Evolutionary conservation across 2,797 vertebrate genomes (phyloP).

Genomic region (Xiphorhynchus erythropygius): DNA sequence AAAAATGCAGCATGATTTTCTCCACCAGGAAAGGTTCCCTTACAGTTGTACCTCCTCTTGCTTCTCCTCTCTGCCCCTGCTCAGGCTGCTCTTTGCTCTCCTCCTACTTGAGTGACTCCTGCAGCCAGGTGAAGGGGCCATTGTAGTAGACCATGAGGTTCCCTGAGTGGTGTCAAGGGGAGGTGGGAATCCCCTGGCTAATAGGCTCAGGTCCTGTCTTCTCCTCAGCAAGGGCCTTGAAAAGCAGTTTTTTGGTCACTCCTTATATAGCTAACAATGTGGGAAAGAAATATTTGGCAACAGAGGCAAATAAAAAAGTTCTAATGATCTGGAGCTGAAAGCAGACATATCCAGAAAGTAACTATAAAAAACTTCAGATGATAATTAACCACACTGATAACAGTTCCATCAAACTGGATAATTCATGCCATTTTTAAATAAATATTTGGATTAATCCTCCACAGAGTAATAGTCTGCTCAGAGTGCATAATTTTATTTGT

Average conservation of each 20-base stretch:
- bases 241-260: not conserved
- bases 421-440: not conserved
- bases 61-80: not conserved
- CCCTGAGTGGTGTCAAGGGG: not conserved
- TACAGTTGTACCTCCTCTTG: not conserved
- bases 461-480: not conserved
- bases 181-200: fast-evolving
- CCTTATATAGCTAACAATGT: not conserved
- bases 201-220: fast-evolving
- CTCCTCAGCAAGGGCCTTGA: not conserved
- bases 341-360: not conserved
- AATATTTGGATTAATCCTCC: not conserved
- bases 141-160: fast-evolving
- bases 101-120: fast-evolving
- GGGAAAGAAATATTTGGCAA: not conserved
- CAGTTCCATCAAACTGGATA: not conserved
- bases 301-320: not conserved
- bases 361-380: not conserved
- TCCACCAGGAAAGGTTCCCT: not conserved
- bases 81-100: not conserved
- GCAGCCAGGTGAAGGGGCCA: fast-evolving
- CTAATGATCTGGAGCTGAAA: not conserved
- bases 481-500: not conserved
- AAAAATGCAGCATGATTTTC: fast-evolving
- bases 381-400: not conserved